Percentiles rank a stretch among this genome's conserved stretches.
phyloP scores from a whole-genome alignment of 2,113 vertebrate genomes.

The Zosterops pallidus region DNA sequence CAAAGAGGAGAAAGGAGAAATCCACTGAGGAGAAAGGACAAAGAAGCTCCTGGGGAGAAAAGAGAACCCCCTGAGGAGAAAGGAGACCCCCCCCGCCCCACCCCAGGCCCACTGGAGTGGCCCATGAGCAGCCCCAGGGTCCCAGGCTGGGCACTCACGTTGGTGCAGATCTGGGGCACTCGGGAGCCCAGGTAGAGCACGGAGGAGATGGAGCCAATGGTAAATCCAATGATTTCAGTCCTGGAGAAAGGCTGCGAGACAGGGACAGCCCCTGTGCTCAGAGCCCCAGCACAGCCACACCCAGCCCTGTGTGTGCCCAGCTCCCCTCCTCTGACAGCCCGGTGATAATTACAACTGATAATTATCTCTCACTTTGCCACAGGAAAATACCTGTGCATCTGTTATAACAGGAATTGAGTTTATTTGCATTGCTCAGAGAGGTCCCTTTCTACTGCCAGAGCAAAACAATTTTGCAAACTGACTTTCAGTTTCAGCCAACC shows the following conservation, averaged over 20 bases:
- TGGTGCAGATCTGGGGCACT: slow-evolving; percentile 90
- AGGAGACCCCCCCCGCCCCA: not conserved
- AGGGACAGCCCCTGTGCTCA: not conserved
- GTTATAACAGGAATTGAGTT: not conserved
- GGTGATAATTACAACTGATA: not conserved
- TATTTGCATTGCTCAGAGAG: not conserved
- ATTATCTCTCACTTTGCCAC: not conserved
- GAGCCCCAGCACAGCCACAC: not conserved
- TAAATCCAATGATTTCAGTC: slow-evolving; percentile 85
- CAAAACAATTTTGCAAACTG: not conserved
- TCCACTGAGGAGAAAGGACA: not conserved
- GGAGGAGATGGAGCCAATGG: slow-evolving; percentile 86
- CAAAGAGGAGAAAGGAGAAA: not conserved
- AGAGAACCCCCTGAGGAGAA: not conserved
- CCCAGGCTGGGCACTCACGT: slow-evolving; percentile 76
- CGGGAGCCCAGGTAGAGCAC: slow-evolving; percentile 89
- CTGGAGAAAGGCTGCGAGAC: slow-evolving; percentile 78
- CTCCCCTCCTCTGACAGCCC: not conserved
- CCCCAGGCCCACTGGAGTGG: fast-evolving
- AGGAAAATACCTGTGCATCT: not conserved
- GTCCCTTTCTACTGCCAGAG: not conserved
- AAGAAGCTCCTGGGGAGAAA: not conserved
- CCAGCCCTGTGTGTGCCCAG: not conserved
- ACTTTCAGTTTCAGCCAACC: not conserved
- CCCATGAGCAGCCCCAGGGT: not conserved